These are phyloP conservation scores for Omphaloscelis lunosa DNA, from an alignment of 2,888 invertebrate species.

Conservation along the genomic window DNA sequence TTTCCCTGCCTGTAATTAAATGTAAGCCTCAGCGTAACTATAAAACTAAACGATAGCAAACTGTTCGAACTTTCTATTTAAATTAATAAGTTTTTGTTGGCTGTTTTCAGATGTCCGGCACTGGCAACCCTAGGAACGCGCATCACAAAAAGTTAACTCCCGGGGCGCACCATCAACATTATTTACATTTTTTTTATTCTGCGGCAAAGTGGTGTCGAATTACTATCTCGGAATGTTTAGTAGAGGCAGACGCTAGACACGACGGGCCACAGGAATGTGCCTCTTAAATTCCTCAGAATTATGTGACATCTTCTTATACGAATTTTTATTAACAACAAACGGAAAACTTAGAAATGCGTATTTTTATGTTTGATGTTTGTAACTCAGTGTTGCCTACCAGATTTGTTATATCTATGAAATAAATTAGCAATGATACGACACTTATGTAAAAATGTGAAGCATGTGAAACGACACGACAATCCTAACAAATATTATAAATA, in stretches of 20 bases:
- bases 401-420: slow-evolving; percentile 25
- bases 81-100: slow-evolving; percentile 13
- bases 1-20: not conserved
- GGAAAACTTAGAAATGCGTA: not conserved
- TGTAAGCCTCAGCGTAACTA: not conserved
- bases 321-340: slow-evolving; percentile 6
- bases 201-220: slow-evolving; percentile 84
- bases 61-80: not conserved
- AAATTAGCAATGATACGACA: not conserved
- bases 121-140: slow-evolving; percentile 68
- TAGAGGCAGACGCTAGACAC: slow-evolving; percentile 72
- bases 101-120: slow-evolving; percentile 5
- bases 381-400: not conserved
- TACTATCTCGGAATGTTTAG: slow-evolving; percentile 87
- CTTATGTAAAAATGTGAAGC: not conserved
- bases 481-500: no score
- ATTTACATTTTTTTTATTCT: slow-evolving; percentile 85
- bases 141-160: slow-evolving; percentile 80
- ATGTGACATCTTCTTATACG: slow-evolving; percentile 44
- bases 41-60: not conserved
- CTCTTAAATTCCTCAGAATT: slow-evolving; percentile 68
- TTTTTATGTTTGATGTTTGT: not conserved
- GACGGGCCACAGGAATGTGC: slow-evolving; percentile 71
- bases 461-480: not conserved
- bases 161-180: slow-evolving; percentile 82